Evolutionary conservation across 2,888 invertebrate species (phyloP).

Genomic region (Timandra comae): DNA sequence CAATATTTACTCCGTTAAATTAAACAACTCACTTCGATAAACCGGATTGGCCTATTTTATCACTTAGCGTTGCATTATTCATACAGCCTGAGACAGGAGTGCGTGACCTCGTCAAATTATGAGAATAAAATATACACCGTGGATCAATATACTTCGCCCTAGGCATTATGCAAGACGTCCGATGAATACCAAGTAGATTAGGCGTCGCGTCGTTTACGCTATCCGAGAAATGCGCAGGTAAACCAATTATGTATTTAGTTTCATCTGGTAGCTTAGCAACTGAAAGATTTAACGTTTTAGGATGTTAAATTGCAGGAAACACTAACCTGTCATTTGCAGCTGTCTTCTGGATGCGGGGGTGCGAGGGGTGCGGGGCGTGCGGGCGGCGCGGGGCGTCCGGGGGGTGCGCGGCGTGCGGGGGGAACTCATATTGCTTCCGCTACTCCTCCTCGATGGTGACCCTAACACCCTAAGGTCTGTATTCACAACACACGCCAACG

Average conservation of each 20-base stretch:
- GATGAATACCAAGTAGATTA: slow-evolving; percentile 31
- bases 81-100: slow-evolving; percentile 21
- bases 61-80: slow-evolving; percentile 24
- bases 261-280: slow-evolving; percentile 15
- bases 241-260: slow-evolving; percentile 18
- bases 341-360: slow-evolving; percentile 70
- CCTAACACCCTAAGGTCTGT: slow-evolving; percentile 59
- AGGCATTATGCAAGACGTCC: slow-evolving; percentile 31
- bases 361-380: slow-evolving; percentile 63
- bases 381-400: slow-evolving; percentile 48
- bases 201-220: slow-evolving; percentile 11
- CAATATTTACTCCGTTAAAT: slow-evolving; percentile 6
- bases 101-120: slow-evolving; percentile 17
- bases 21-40: slow-evolving; percentile 26
- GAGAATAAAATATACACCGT: slow-evolving; percentile 18
- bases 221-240: no score
- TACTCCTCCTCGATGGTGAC: slow-evolving; percentile 56
- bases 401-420: slow-evolving; percentile 56
- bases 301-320: slow-evolving; percentile 9
- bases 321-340: slow-evolving; percentile 73
- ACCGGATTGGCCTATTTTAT: slow-evolving; percentile 22
- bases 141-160: slow-evolving; percentile 22
- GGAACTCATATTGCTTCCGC: slow-evolving; percentile 41
- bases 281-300: not conserved
- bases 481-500: slow-evolving; percentile 59